Percentiles rank a stretch among this genome's conserved stretches.
Evolutionary conservation across 1,140 invertebrate species (phyloP).

Genomic region (Sminthurides bifidus): DNA sequence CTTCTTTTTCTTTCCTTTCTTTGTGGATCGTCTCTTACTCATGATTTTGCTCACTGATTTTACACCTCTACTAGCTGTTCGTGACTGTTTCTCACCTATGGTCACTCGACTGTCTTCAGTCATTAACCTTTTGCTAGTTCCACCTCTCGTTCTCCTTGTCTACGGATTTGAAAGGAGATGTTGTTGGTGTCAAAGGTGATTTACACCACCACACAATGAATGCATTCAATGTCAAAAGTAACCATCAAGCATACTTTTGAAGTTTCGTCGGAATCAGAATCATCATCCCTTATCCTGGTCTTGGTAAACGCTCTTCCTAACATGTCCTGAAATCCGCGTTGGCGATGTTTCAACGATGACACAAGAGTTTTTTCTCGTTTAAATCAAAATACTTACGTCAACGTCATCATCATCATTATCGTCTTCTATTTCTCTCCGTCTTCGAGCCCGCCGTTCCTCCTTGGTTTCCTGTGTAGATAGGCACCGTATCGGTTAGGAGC

Average conservation of each 20-base stretch:
- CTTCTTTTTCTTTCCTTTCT: conserved; percentile 1
- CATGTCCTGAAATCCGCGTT: neutral
- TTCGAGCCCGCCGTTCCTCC: conserved; percentile 3
- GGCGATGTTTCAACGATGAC: too few species aligned
- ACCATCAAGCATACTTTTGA: too few species aligned
- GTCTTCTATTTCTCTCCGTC: conserved; percentile 3
- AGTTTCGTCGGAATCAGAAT: conserved; percentile 3
- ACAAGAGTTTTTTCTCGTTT: neutral
- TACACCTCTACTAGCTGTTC: too few species aligned
- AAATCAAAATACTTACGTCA: neutral
- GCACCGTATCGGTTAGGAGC: too few species aligned
- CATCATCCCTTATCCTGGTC: neutral
- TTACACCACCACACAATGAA: too few species aligned
- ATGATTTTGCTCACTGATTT: neutral
- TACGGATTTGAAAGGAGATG: too few species aligned
- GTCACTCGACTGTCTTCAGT: too few species aligned
- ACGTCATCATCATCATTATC: conserved; percentile 4
- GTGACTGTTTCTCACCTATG: neutral
- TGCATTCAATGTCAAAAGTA: too few species aligned
- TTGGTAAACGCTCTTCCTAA: neutral
- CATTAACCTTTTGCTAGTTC: neutral
- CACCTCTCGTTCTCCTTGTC: too few species aligned
- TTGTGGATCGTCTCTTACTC: neutral
- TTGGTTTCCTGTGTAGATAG: conserved; percentile 14
- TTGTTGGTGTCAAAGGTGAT: too few species aligned